Conservation (phyloP, 2,888 invertebrate genomes). For the Nephrotoma appendiculata region DNA sequence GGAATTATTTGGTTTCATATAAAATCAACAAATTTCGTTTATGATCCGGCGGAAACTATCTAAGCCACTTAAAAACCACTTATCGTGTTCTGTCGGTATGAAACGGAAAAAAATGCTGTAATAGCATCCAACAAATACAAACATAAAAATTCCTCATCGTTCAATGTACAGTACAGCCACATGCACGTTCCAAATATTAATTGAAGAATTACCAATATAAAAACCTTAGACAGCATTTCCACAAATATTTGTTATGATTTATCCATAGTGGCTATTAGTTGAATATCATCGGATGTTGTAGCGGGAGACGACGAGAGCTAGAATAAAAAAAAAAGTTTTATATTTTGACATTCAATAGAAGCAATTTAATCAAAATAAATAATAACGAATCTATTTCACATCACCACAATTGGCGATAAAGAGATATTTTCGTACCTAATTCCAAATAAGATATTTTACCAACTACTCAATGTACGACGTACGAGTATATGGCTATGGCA, state of each 20-base stretch:
- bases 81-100: background rate
- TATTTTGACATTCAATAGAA: background rate
- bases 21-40: background rate
- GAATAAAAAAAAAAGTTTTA: background rate
- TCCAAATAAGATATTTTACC: background rate
- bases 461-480: background rate
- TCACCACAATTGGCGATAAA: background rate
- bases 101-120: background rate
- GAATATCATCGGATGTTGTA: background rate
- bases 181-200: background rate
- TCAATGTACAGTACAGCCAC: background rate
- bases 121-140: too few relatives aligned
- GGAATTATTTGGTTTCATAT: background rate
- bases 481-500: background rate
- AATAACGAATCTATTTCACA: background rate
- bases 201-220: background rate
- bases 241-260: background rate
- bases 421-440: background rate
- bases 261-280: background rate
- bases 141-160: too few relatives aligned
- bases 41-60: background rate
- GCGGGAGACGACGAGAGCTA: background rate
- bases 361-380: background rate
- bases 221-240: background rate
- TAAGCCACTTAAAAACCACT: background rate